Evolutionary conservation across 2,888 invertebrate species (phyloP).

Genomic region (Plagodis pulveraria): DNA sequence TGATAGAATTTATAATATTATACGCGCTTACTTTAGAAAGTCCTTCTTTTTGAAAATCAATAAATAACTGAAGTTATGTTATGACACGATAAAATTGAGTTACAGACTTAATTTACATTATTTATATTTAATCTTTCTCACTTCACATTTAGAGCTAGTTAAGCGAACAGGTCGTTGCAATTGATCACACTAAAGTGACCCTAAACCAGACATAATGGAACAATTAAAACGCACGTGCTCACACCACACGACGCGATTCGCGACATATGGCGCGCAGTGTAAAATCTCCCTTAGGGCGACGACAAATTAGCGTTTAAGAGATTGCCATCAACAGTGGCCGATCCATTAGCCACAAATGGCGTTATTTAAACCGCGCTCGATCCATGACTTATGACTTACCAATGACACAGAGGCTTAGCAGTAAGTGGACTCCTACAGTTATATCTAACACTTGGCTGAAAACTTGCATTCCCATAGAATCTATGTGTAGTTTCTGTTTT

Average conservation of each 20-base stretch:
- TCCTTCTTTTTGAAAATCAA: too few relatives aligned
- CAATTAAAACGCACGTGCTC: slow-evolving; percentile 63
- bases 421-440: background rate
- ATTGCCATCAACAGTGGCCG: slow-evolving; percentile 74
- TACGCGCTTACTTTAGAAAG: too few relatives aligned
- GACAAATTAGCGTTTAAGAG: slow-evolving; percentile 79
- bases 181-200: slow-evolving; percentile 36
- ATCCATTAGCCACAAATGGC: slow-evolving; percentile 80
- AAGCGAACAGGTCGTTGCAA: slow-evolving; percentile 20
- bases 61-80: too few relatives aligned
- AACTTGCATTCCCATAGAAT: background rate
- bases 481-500: background rate
- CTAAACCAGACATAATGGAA: slow-evolving; percentile 54
- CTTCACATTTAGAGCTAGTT: slow-evolving; percentile 2
- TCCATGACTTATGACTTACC: slow-evolving; percentile 21
- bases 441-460: background rate
- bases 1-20: too few relatives aligned
- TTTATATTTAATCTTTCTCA: background rate
- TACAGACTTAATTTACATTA: too few relatives aligned
- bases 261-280: slow-evolving; percentile 73
- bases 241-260: slow-evolving; percentile 40
- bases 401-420: slow-evolving; percentile 12
- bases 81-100: too few relatives aligned
- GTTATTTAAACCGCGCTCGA: slow-evolving; percentile 55
- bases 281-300: slow-evolving; percentile 37